A percentile compares a stretch with the other conserved stretches of the same genome.
These are phyloP conservation scores for Procavia capensis DNA, from an alignment of 2,113 vertebrate genomes.

Conservation along the genomic window DNA sequence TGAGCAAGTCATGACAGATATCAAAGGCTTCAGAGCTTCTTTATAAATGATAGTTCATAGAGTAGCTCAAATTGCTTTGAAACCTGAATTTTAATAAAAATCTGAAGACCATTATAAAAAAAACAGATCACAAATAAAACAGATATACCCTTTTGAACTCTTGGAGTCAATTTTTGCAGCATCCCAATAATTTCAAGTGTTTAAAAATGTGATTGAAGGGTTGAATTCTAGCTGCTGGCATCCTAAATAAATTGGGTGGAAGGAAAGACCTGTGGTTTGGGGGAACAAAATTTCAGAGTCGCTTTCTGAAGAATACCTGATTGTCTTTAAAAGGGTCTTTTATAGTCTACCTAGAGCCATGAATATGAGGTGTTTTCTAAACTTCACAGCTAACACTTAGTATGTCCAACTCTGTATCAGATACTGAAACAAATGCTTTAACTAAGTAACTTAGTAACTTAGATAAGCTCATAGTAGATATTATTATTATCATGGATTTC, in stretches of 20 bases:
- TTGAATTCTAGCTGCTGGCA: background rate
- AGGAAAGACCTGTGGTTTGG: background rate
- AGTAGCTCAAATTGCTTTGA: conserved; percentile 13
- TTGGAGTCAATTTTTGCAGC: background rate
- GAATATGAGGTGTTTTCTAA: background rate
- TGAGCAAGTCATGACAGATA: background rate
- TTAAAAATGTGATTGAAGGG: background rate
- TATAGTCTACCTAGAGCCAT: background rate
- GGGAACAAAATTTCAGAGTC: background rate
- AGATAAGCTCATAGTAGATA: background rate
- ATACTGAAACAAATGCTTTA: background rate
- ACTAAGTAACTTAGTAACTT: no score
- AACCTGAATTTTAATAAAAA: conserved; percentile 31
- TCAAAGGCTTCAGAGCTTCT: background rate
- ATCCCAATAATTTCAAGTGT: background rate
- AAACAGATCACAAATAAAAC: background rate
- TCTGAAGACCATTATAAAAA: background rate
- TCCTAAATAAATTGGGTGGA: background rate
- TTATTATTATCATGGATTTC: background rate
- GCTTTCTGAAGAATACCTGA: background rate
- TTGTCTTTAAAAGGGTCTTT: background rate
- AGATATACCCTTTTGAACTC: background rate
- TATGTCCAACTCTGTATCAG: background rate
- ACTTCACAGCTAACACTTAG: background rate
- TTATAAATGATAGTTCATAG: conserved; percentile 30